These are phyloP conservation scores for Spondyliosoma cantharus DNA, from an alignment of 2,797 vertebrate species.

Conservation along the genomic window DNA sequence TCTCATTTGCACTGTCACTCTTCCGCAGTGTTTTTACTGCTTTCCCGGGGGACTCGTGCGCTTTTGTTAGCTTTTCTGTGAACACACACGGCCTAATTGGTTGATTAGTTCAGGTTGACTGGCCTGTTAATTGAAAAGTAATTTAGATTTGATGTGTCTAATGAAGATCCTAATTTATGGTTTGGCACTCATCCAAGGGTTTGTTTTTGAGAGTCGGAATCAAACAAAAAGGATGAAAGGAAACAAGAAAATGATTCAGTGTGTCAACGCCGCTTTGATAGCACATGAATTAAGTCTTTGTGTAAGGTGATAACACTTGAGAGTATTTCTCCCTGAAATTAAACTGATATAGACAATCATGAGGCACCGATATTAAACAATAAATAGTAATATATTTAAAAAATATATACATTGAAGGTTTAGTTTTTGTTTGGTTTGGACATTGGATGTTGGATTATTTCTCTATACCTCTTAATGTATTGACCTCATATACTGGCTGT, in stretches of 20 bases:
- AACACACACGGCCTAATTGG: constrained; percentile 85
- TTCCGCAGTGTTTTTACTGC: constrained; percentile 73
- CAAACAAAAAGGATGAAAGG: constrained; percentile 70
- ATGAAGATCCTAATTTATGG: constrained; percentile 81
- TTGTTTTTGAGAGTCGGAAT: constrained; percentile 73
- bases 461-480: not conserved
- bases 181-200: constrained; percentile 75
- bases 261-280: constrained; percentile 59
- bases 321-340: constrained; percentile 48
- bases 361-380: constrained; percentile 7
- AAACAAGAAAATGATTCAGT: constrained; percentile 62
- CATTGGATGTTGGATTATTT: not conserved
- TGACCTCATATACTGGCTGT: not conserved
- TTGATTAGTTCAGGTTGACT: constrained; percentile 86
- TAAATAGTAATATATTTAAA: no score
- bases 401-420: no score
- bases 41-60: constrained; percentile 81
- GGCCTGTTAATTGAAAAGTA: constrained; percentile 85
- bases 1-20: constrained; percentile 77
- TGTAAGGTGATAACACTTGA: constrained; percentile 50
- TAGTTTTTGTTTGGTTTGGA: no score
- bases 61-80: constrained; percentile 84
- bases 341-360: constrained; percentile 38
- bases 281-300: constrained; percentile 59
- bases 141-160: constrained; percentile 83